These are phyloP conservation scores for Phaenicophaeus curvirostris DNA, from an alignment of 2,797 vertebrate genomes.

Conservation along the genomic window DNA sequence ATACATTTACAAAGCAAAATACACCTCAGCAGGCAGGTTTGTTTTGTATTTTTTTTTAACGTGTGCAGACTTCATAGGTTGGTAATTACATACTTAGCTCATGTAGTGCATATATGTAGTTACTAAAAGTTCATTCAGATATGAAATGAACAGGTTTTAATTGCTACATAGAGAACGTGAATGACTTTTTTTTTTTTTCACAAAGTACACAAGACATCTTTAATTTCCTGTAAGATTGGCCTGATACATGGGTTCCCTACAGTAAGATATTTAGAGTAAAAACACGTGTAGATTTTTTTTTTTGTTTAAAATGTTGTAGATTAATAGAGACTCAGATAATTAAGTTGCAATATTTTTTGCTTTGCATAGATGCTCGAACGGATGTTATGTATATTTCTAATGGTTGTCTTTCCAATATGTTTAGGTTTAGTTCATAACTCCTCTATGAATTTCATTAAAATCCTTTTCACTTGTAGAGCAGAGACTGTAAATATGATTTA, in stretches of 20 bases:
- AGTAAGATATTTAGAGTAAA: background rate
- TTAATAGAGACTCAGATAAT: background rate
- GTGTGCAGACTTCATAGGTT: background rate
- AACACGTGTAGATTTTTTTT: background rate
- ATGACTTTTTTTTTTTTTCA: background rate
- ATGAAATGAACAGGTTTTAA: background rate
- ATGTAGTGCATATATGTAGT: background rate
- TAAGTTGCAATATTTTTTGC: background rate
- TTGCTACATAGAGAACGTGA: background rate
- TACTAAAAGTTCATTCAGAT: background rate
- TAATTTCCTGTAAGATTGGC: background rate
- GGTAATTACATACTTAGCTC: background rate
- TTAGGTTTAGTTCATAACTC: background rate
- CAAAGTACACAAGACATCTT: background rate
- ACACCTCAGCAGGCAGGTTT: background rate
- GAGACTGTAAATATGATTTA: background rate
- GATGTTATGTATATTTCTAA: background rate
- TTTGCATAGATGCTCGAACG: background rate
- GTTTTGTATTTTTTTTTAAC: background rate
- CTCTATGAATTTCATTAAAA: background rate
- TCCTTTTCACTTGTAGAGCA: background rate
- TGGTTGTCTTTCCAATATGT: background rate
- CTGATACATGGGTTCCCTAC: background rate
- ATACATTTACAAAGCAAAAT: background rate
- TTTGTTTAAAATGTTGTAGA: background rate